Evolutionary conservation across 2,797 vertebrate genomes (phyloP).

Genomic region (Pipistrellus pipistrellus): DNA sequence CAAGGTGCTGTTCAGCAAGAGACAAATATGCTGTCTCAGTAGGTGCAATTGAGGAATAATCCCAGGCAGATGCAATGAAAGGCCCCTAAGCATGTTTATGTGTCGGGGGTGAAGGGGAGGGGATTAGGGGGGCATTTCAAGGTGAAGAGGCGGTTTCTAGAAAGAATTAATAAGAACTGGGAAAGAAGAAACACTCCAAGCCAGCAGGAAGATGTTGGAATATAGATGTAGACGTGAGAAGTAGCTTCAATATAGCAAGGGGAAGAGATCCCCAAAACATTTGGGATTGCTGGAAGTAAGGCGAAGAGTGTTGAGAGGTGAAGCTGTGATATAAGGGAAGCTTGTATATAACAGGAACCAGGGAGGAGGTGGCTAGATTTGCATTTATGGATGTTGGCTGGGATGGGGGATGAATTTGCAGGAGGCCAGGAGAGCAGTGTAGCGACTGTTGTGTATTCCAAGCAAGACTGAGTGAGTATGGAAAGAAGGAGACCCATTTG

Average conservation of each 20-base stretch:
- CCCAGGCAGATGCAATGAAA: not conserved
- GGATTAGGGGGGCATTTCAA: not conserved
- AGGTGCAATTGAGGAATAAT: not conserved
- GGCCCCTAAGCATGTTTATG: not conserved
- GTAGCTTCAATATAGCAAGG: too few relatives aligned
- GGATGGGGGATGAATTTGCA: not conserved
- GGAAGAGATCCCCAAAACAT: not conserved
- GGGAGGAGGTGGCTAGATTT: not conserved
- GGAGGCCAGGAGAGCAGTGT: not conserved
- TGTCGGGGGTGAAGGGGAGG: too few relatives aligned
- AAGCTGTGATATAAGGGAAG: not conserved
- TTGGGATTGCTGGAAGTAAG: not conserved
- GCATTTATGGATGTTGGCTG: not conserved
- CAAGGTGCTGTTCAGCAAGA: not conserved
- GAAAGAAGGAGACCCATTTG: not conserved
- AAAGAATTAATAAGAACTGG: not conserved
- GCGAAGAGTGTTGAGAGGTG: not conserved
- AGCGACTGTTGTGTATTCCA: not conserved
- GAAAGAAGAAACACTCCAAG: not conserved
- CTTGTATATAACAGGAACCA: not conserved
- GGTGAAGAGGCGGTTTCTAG: not conserved
- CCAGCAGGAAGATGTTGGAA: not conserved
- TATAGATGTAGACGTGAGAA: not conserved
- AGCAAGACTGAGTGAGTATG: not conserved
- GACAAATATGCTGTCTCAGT: not conserved